Conservation (phyloP, 2,888 invertebrate species). For the Glyphotaelius pellucidus region DNA sequence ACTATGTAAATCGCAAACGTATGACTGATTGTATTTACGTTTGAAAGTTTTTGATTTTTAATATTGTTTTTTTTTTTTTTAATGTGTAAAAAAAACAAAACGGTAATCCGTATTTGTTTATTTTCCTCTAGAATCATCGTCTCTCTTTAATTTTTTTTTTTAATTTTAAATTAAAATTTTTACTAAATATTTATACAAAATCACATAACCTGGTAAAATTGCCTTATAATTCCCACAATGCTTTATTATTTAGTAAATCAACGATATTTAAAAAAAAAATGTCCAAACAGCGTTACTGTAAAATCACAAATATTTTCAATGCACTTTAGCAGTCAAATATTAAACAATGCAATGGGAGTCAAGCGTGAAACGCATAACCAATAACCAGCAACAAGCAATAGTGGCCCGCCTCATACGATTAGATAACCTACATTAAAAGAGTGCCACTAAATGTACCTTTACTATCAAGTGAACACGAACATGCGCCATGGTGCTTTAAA, state of each 20-base stretch:
- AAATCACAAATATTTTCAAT: not conserved
- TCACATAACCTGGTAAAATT: no score
- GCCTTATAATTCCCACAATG: no score
- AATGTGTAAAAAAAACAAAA: no score
- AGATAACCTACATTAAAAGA: conserved; percentile 46
- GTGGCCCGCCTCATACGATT: conserved; percentile 9
- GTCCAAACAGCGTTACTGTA: not conserved
- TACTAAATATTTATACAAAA: no score
- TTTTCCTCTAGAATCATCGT: no score
- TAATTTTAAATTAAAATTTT: no score
- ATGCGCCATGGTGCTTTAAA: conserved; percentile 15
- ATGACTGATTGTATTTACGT: no score
- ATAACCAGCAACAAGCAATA: not conserved
- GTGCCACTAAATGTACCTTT: conserved; percentile 7
- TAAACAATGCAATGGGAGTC: not conserved
- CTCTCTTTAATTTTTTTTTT: no score
- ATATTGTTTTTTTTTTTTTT: no score
- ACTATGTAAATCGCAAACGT: no score
- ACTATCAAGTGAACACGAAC: not conserved
- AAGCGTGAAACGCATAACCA: not conserved
- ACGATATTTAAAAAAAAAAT: not conserved
- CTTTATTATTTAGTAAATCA: not conserved
- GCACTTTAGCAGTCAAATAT: not conserved
- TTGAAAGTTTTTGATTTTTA: no score
- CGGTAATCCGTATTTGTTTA: no score